Conservation (phyloP, 2,888 invertebrate genomes). For the Thera obeliscata region DNA sequence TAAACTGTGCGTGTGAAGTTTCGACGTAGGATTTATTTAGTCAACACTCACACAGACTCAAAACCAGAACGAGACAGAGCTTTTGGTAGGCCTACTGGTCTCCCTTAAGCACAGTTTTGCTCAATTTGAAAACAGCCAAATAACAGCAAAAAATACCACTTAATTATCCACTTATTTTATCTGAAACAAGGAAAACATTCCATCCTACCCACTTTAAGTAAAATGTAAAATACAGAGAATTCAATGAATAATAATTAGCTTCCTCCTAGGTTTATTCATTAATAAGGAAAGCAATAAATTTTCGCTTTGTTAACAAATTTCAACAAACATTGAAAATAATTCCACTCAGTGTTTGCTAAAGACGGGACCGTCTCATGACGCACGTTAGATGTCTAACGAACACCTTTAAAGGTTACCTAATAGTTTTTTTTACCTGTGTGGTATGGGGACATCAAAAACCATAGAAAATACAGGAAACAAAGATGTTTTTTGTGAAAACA, state of each 20-base stretch:
- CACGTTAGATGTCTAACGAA: not conserved
- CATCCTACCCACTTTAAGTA: not conserved
- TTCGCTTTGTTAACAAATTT: constrained; percentile 17
- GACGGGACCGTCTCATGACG: not conserved
- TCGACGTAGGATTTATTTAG: too few relatives aligned
- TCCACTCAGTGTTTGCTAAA: not conserved
- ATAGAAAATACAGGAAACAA: too few relatives aligned
- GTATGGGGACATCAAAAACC: too few relatives aligned
- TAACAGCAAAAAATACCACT: not conserved
- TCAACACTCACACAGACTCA: too few relatives aligned
- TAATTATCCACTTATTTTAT: not conserved
- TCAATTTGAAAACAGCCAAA: too few relatives aligned
- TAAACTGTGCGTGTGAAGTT: too few relatives aligned
- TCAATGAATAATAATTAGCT: constrained; percentile 21
- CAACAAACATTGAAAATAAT: constrained; percentile 14
- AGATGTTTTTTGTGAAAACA: too few relatives aligned
- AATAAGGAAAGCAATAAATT: constrained; percentile 16
- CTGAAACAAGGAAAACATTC: constrained; percentile 24
- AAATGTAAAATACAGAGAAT: constrained; percentile 6
- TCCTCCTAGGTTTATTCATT: constrained; percentile 14
- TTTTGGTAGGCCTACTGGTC: too few relatives aligned
- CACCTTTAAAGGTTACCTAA: too few relatives aligned
- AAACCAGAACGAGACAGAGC: too few relatives aligned
- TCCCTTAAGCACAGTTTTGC: too few relatives aligned
- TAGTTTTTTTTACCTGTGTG: too few relatives aligned